A percentile compares a stretch with the other conserved stretches of the same genome.
These are phyloP conservation scores for Charanyca ferruginea DNA, from an alignment of 2,888 invertebrate genomes.

Conservation along the genomic window DNA sequence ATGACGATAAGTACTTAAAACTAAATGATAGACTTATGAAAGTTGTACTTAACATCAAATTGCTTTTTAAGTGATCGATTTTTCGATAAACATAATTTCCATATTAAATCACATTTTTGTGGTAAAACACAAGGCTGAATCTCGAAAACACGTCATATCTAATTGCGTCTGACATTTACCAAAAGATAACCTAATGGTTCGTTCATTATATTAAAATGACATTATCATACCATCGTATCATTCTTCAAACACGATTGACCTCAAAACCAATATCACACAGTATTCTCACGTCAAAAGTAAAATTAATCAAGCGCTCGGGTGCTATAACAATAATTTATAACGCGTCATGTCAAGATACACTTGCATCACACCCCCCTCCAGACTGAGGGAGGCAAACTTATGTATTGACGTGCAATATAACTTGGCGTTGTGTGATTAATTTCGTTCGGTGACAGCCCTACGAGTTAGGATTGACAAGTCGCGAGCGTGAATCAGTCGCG, in stretches of 20 bases:
- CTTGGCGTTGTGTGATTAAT: conserved; percentile 63
- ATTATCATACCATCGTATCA: conserved; percentile 25
- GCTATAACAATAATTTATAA: conserved; percentile 65
- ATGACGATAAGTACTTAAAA: no score
- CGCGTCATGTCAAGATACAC: conserved; percentile 59
- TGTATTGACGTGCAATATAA: conserved; percentile 64
- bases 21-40: no score
- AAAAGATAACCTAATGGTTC: conserved; percentile 27
- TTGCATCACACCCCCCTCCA: conserved; percentile 52
- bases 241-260: conserved; percentile 45
- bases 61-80: no score
- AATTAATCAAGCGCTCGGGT: conserved; percentile 61
- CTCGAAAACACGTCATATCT: conserved; percentile 6
- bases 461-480: conserved; percentile 53
- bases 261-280: conserved; percentile 44
- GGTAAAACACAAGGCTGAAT: conserved; percentile 1
- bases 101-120: neutral
- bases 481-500: conserved; percentile 68
- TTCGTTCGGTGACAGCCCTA: conserved; percentile 60
- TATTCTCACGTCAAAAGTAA: conserved; percentile 54
- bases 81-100: neutral
- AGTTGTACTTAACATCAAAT: no score
- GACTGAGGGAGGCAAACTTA: conserved; percentile 55
- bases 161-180: conserved; percentile 30
- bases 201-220: conserved; percentile 35